Evolutionary conservation across 2,113 vertebrate genomes (phyloP).

Genomic region (Romanogobio albipinnatus): DNA sequence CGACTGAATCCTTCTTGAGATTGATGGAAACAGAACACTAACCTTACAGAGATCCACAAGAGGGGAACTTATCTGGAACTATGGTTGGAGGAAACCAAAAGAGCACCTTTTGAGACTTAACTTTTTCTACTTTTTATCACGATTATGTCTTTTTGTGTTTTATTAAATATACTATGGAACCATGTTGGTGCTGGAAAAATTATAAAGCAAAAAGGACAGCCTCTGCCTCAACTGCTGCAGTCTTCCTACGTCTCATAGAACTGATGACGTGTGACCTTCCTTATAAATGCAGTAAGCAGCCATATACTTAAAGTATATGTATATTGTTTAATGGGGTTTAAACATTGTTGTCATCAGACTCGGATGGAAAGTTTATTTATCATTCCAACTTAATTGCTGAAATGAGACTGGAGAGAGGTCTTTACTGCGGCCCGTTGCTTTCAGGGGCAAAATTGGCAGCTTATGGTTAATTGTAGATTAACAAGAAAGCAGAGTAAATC

Average conservation of each 20-base stretch:
- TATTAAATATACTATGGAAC: conserved; percentile 10
- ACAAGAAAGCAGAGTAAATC: conserved; percentile 1
- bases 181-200: conserved; percentile 44
- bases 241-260: conserved; percentile 48
- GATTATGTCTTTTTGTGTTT: conserved; percentile 6
- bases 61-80: conserved; percentile 30
- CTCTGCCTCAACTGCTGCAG: conserved; percentile 17
- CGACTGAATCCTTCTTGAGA: conserved; percentile 72
- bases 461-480: conserved; percentile 36
- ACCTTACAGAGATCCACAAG: neutral
- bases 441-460: conserved; percentile 57
- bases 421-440: conserved; percentile 24
- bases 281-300: neutral
- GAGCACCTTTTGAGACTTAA: conserved; percentile 26
- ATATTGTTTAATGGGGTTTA: neutral
- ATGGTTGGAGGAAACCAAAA: conserved; percentile 42
- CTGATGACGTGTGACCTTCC: neutral
- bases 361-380: conserved; percentile 24
- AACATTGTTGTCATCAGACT: conserved; percentile 27
- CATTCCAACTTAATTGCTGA: conserved; percentile 35
- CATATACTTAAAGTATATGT: neutral
- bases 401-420: neutral
- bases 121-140: conserved; percentile 29
- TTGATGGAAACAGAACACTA: neutral
- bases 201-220: neutral